Evolutionary conservation across 2,113 vertebrate genomes (phyloP).

Genomic region (Hippopotamus amphibius): DNA sequence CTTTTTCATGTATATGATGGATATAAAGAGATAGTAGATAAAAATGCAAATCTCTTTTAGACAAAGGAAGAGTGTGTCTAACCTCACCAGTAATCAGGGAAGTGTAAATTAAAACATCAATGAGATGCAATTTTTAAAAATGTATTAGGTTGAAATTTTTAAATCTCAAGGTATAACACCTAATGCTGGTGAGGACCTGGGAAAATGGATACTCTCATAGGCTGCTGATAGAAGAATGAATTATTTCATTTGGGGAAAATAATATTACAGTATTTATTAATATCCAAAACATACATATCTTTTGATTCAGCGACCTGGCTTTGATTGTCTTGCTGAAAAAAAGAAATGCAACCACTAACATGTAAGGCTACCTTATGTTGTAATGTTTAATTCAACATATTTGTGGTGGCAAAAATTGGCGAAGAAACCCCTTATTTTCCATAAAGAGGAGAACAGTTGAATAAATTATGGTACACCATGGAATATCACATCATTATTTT

Average conservation of each 20-base stretch:
- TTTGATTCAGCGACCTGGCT: not conserved
- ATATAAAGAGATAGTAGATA: not conserved
- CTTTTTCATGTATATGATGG: not conserved
- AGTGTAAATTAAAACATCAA: not conserved
- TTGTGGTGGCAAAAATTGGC: not conserved
- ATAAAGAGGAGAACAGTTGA: not conserved
- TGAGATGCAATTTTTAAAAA: not conserved
- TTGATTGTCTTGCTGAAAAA: slow-evolving; percentile 20
- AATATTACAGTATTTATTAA: not conserved
- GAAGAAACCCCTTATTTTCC: not conserved
- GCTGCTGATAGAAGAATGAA: slow-evolving; percentile 11
- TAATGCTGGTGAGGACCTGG: not conserved
- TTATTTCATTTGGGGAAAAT: slow-evolving; percentile 56
- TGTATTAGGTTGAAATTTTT: not conserved
- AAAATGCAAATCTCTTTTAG: not conserved
- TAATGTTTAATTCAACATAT: slow-evolving; percentile 33
- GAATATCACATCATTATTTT: not conserved
- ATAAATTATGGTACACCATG: not conserved
- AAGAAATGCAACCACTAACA: not conserved
- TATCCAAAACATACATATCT: not conserved
- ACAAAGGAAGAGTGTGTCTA: not conserved
- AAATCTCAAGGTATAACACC: not conserved
- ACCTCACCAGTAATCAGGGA: not conserved
- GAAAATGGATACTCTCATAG: slow-evolving; percentile 13
- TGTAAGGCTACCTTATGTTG: not conserved